These are phyloP conservation scores for Odontamblyopus rebecca DNA, from an alignment of 2,797 vertebrate genomes.

Conservation along the genomic window DNA sequence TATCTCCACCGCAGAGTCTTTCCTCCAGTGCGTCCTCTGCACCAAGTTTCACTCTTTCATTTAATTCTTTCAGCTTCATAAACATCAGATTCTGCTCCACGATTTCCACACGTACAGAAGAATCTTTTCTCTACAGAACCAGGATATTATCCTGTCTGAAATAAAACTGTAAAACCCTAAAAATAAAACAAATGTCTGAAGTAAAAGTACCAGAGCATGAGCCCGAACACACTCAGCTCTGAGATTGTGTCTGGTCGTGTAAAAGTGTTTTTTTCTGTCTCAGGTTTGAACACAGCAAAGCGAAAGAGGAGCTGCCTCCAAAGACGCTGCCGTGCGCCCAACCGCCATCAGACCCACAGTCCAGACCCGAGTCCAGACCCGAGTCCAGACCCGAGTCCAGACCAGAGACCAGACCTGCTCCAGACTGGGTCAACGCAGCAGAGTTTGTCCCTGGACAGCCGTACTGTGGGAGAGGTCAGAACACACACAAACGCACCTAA, in stretches of 20 bases:
- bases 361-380: slow-evolving; percentile 65
- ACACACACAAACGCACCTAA: neutral
- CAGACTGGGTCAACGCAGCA: slow-evolving; percentile 95
- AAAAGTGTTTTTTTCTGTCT: neutral
- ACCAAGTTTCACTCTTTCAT: no score
- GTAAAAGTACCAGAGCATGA: no score
- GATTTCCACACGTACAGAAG: no score
- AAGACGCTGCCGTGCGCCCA: slow-evolving; percentile 64
- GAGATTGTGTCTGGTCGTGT: neutral
- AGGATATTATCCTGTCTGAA: no score
- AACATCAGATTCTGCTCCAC: no score
- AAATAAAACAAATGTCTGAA: no score
- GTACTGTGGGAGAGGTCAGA: slow-evolving; percentile 91
- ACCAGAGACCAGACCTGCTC: slow-evolving; percentile 74
- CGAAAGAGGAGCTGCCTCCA: slow-evolving; percentile 82
- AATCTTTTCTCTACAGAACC: no score
- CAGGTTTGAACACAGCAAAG: slow-evolving; percentile 94
- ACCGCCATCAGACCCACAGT: slow-evolving; percentile 28
- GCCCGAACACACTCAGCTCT: no score
- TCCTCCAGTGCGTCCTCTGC: no score
- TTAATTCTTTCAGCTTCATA: no score
- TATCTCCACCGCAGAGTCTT: no score
- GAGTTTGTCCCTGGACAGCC: slow-evolving; percentile 98
- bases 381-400: slow-evolving; percentile 67
- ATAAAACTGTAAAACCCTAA: no score